Conservation (phyloP, 2,888 invertebrate species). For the Molanna angustata region DNA sequence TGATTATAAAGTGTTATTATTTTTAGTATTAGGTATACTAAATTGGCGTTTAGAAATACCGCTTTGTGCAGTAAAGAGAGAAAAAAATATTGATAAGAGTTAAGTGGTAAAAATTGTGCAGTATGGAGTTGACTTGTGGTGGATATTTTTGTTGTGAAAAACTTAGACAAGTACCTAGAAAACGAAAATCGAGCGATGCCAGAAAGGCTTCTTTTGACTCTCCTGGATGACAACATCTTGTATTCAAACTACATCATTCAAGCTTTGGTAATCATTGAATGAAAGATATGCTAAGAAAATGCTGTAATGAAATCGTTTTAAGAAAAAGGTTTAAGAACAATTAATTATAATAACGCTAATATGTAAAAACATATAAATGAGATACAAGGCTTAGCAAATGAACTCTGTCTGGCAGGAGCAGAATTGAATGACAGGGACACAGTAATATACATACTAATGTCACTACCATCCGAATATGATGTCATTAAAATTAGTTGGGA, state of each 20-base stretch:
- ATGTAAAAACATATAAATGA: not conserved
- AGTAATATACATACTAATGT: not conserved
- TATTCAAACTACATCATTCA: not conserved
- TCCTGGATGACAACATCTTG: not conserved
- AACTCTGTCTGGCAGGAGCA: not conserved
- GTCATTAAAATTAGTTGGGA: not conserved
- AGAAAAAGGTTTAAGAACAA: not conserved
- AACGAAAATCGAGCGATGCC: too few relatives aligned
- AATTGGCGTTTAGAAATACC: too few relatives aligned
- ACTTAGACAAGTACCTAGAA: too few relatives aligned
- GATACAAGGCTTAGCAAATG: not conserved
- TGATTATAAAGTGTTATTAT: too few relatives aligned
- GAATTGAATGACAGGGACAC: not conserved
- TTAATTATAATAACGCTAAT: not conserved
- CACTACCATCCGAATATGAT: not conserved
- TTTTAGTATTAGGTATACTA: too few relatives aligned
- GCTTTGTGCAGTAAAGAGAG: too few relatives aligned
- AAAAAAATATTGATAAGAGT: too few relatives aligned
- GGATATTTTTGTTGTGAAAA: too few relatives aligned
- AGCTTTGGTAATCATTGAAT: not conserved
- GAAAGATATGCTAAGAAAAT: not conserved
- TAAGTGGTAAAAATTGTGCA: too few relatives aligned
- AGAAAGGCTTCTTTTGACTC: not conserved
- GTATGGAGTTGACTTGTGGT: too few relatives aligned
- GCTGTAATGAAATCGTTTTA: not conserved